Evolutionary conservation across 2,113 vertebrate species (phyloP).

Genomic region (Holacanthus passer): DNA sequence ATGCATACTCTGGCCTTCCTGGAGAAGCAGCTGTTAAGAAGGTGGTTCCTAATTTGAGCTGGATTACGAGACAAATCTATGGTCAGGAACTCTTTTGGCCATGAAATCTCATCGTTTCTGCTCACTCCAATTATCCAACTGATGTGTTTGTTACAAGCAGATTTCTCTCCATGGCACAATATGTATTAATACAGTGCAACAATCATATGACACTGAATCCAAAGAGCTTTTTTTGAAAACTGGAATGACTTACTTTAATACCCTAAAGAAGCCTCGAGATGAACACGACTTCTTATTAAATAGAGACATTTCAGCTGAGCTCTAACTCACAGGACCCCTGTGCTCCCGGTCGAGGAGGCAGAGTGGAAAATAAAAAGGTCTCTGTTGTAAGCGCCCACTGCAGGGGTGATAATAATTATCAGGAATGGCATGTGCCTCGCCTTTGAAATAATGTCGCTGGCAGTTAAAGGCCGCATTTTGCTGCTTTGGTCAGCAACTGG

Average conservation of each 20-base stretch:
- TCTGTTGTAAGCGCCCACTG: constrained; percentile 14
- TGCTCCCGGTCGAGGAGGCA: neutral
- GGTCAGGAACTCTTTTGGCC: too few relatives aligned
- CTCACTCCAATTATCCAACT: too few relatives aligned
- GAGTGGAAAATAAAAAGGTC: constrained; percentile 25
- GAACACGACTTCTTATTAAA: neutral
- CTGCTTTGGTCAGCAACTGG: neutral
- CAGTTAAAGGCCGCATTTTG: neutral
- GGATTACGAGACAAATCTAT: too few relatives aligned
- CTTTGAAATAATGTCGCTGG: constrained; percentile 28
- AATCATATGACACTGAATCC: neutral
- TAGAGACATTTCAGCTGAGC: neutral
- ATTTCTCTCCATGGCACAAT: too few relatives aligned
- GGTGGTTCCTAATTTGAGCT: too few relatives aligned
- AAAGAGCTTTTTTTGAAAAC: neutral
- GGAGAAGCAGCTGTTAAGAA: too few relatives aligned
- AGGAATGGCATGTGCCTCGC: constrained; percentile 15
- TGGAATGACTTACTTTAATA: neutral
- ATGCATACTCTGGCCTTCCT: too few relatives aligned
- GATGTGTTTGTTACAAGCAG: too few relatives aligned
- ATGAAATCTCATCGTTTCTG: too few relatives aligned
- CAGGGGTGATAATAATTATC: constrained; percentile 18
- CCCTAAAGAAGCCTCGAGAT: neutral
- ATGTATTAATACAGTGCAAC: neutral
- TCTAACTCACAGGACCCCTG: neutral